Evolutionary conservation across 2,888 invertebrate genomes (phyloP).

Genomic region (Tetropium fuscum): DNA sequence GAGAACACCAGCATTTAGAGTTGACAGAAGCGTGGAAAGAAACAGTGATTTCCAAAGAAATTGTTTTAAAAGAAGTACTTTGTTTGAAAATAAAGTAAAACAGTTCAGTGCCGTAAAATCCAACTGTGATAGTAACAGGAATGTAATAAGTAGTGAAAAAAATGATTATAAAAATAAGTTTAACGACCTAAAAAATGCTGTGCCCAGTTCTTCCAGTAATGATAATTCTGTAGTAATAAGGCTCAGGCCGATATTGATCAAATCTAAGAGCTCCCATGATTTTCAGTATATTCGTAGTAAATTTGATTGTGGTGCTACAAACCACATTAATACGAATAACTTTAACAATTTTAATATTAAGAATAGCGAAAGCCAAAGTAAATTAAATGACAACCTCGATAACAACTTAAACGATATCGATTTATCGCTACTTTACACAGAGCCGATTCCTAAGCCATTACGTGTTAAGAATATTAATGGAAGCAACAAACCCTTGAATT

Average conservation of each 20-base stretch:
- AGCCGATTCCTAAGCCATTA: constrained; percentile 60
- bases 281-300: constrained; percentile 56
- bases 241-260: constrained; percentile 46
- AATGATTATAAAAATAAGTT: constrained; percentile 29
- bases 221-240: constrained; percentile 14
- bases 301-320: constrained; percentile 43
- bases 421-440: constrained; percentile 55
- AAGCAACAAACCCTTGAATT: constrained; percentile 21
- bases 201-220: constrained; percentile 18
- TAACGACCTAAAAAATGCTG: constrained; percentile 21
- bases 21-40: constrained; percentile 61
- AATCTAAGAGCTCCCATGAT: constrained; percentile 56
- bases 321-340: constrained; percentile 25
- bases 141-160: constrained; percentile 35
- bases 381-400: constrained; percentile 8
- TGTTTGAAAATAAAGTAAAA: constrained; percentile 55
- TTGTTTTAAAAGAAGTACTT: constrained; percentile 47
- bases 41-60: constrained; percentile 45
- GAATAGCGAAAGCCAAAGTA: constrained; percentile 26
- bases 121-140: constrained; percentile 50
- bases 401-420: constrained; percentile 42
- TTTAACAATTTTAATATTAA: constrained; percentile 27
- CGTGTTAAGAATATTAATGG: constrained; percentile 46
- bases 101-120: constrained; percentile 55
- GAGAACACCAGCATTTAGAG: constrained; percentile 70